Conservation (phyloP, 2,797 vertebrate genomes). For the Odontamblyopus lacepedii region DNA sequence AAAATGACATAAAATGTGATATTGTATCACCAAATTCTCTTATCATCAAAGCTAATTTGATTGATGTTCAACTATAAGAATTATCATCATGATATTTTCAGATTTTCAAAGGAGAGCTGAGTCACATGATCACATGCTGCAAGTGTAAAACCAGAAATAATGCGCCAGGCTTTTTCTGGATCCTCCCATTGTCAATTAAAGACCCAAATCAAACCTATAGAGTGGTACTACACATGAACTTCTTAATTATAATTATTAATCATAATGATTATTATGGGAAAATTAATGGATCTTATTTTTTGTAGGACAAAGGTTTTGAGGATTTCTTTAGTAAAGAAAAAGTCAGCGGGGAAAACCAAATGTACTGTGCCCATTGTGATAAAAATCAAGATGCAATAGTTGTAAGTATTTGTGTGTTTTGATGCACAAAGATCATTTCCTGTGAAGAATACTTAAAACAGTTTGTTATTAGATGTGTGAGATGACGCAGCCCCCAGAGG, state of each 20-base stretch:
- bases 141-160: neutral
- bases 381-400: slow-evolving; percentile 58
- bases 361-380: slow-evolving; percentile 66
- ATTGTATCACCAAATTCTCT: too few relatives aligned
- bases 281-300: neutral
- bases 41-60: too few relatives aligned
- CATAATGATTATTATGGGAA: neutral
- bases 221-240: slow-evolving; percentile 53
- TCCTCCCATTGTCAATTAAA: slow-evolving; percentile 61
- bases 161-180: slow-evolving; percentile 50
- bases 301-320: slow-evolving; percentile 48
- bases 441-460: neutral
- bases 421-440: neutral
- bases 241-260: neutral
- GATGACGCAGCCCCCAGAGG: slow-evolving; percentile 50
- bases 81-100: slow-evolving; percentile 22
- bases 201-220: slow-evolving; percentile 19
- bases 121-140: slow-evolving; percentile 49
- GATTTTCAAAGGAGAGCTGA: slow-evolving; percentile 67
- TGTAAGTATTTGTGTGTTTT: slow-evolving; percentile 54
- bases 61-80: too few relatives aligned
- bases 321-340: slow-evolving; percentile 53
- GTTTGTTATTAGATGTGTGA: slow-evolving; percentile 51
- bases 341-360: slow-evolving; percentile 58
- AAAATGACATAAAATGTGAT: neutral